These are phyloP conservation scores for Mythimna ferrago DNA, from an alignment of 2,888 invertebrate genomes.

Conservation along the genomic window DNA sequence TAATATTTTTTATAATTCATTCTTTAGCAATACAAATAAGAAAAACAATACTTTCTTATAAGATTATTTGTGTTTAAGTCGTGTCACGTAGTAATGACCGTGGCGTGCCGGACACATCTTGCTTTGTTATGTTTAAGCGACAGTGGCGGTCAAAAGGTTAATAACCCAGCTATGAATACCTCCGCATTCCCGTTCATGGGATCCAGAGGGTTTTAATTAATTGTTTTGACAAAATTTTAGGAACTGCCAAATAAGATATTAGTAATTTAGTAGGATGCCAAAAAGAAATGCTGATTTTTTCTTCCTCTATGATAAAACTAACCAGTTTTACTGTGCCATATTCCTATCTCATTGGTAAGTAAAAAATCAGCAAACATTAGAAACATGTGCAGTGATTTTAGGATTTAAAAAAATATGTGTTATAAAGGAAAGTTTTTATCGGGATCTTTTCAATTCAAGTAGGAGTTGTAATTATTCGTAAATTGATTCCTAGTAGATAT, in stretches of 20 bases:
- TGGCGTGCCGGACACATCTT: too few relatives aligned
- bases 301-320: background rate
- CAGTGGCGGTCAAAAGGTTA: too few relatives aligned
- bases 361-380: background rate
- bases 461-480: background rate
- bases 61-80: too few relatives aligned
- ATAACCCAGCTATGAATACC: background rate
- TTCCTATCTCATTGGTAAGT: constrained; percentile 4
- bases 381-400: constrained; percentile 3
- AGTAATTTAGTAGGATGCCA: constrained; percentile 3
- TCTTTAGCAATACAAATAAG: too few relatives aligned
- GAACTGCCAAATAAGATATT: constrained; percentile 34
- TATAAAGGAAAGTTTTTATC: too few relatives aligned
- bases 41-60: too few relatives aligned
- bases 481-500: too few relatives aligned
- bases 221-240: constrained; percentile 7
- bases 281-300: background rate
- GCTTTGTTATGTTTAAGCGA: too few relatives aligned
- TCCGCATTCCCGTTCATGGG: background rate
- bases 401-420: background rate
- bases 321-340: constrained; percentile 25
- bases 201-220: background rate
- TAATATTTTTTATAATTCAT: too few relatives aligned
- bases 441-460: too few relatives aligned
- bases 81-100: too few relatives aligned